Evolutionary conservation across 2,888 invertebrate species (phyloP), one percentile per base, ranked within the genome.

Genomic region (Drosophila yooni): DNA sequence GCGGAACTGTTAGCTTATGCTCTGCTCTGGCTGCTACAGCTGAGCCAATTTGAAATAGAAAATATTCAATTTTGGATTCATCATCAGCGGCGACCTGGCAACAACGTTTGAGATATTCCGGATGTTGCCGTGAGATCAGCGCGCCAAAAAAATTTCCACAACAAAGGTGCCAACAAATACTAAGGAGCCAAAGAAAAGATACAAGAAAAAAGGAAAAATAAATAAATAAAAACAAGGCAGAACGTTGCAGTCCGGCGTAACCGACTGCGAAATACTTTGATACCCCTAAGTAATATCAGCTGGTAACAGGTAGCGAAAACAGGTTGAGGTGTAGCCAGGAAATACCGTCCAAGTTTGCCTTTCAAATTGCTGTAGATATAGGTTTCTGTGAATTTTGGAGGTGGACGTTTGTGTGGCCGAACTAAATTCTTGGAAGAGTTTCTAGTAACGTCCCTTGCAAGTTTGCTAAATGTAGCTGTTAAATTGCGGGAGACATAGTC

Each of bases 91-190:
- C 69, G 70, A 69, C 78, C 74, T 81, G 69, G 81, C 81, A 79
- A 79, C 81, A 81, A 70, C 18, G 5, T 40, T 27, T 27, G 1
- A 29, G 52, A 38, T 61, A 36, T 52, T 61, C 21, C 21, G 38
- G 21, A 53, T 43, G 60, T 25, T 58, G 74, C 11, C 56, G 79
- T 82, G 76, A 81, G 83, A 83, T 81, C 81, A 81, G 81, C 70
- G 73, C 69, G 78, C 71, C 74, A 83, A 76, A 81, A 80, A 81
- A 81, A 72, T 81, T 81, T 83, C 81, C 81, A 77, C 74, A 77
- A 71, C 64, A 80, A 74, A 83, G 67, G 78, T 78, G 79, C 66
- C 74, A 74, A 60, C 53, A 70, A 59, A 64, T 70, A 34, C 48
- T 63, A 52, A 77, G 81, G 51, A 81, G 73, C 53, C 62, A 59